Evolutionary conservation across 2,888 invertebrate genomes (phyloP).

Genomic region (Cinara cedri): DNA sequence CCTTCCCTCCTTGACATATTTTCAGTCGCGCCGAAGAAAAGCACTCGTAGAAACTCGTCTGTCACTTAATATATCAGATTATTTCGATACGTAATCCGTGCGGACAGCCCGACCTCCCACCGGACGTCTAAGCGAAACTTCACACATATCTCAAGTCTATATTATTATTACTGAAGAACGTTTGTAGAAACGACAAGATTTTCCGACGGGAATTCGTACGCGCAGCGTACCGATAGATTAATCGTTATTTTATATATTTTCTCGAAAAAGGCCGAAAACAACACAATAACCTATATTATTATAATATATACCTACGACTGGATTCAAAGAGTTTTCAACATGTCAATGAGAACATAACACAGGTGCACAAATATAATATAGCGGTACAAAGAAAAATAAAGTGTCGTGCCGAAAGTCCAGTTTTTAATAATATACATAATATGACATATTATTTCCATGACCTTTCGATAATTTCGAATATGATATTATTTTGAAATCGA

Average conservation of each 20-base stretch:
- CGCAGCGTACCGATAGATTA: not conserved
- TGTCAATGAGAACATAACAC: not conserved
- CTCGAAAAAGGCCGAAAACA: not conserved
- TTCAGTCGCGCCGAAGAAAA: too few species aligned
- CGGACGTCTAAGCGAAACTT: not conserved
- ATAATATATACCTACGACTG: not conserved
- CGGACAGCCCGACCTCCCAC: not conserved
- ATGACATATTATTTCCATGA: too few species aligned
- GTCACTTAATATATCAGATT: not conserved
- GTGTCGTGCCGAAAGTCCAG: too few species aligned
- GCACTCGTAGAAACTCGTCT: not conserved
- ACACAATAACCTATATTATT: not conserved
- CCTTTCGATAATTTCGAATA: too few species aligned
- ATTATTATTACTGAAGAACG: not conserved
- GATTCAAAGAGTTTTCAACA: not conserved
- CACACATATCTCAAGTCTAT: not conserved
- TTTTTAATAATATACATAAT: too few species aligned
- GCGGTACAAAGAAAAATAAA: too few species aligned
- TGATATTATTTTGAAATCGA: too few species aligned
- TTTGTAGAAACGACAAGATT: not conserved
- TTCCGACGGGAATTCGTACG: not conserved
- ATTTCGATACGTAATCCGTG: not conserved
- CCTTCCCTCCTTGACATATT: too few species aligned
- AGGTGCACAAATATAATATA: too few species aligned
- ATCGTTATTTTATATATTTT: conserved; percentile 19